Evolutionary conservation across 2,113 vertebrate species (phyloP).

Genomic region (Suncus etruscus): DNA sequence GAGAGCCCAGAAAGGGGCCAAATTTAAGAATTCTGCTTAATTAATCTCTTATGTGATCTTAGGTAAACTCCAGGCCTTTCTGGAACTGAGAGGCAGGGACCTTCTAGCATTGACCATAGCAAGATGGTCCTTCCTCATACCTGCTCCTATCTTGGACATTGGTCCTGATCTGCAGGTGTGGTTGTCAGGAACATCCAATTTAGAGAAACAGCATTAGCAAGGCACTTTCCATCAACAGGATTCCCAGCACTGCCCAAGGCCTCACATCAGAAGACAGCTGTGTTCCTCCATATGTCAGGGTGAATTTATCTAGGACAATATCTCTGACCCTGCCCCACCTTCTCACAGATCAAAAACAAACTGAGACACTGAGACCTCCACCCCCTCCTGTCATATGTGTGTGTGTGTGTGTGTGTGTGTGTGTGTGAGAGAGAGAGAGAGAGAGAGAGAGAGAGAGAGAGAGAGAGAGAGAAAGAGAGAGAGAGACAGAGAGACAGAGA

Average conservation of each 20-base stretch:
- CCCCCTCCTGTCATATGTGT: background rate
- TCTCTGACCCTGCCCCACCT: background rate
- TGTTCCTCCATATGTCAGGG: background rate
- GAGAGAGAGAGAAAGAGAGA: background rate
- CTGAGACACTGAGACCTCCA: background rate
- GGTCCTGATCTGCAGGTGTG: background rate
- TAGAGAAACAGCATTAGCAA: background rate
- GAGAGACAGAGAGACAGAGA: too few species aligned
- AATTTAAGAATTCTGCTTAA: background rate
- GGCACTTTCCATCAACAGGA: background rate
- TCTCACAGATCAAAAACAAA: conserved; percentile 18
- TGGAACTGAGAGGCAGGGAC: background rate
- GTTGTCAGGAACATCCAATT: background rate
- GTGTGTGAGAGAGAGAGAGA: too few species aligned
- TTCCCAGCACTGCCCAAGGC: background rate
- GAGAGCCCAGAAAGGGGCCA: background rate
- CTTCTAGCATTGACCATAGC: background rate
- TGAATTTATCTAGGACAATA: background rate
- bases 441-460: too few species aligned
- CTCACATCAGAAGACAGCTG: background rate
- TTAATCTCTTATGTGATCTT: conserved; percentile 9
- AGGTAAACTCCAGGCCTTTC: conserved; percentile 20
- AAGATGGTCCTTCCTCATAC: background rate
- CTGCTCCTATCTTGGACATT: background rate
- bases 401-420: too few species aligned